These are phyloP conservation scores for Drosophila barbarae DNA, from an alignment of 2,888 invertebrate genomes.

Conservation along the genomic window DNA sequence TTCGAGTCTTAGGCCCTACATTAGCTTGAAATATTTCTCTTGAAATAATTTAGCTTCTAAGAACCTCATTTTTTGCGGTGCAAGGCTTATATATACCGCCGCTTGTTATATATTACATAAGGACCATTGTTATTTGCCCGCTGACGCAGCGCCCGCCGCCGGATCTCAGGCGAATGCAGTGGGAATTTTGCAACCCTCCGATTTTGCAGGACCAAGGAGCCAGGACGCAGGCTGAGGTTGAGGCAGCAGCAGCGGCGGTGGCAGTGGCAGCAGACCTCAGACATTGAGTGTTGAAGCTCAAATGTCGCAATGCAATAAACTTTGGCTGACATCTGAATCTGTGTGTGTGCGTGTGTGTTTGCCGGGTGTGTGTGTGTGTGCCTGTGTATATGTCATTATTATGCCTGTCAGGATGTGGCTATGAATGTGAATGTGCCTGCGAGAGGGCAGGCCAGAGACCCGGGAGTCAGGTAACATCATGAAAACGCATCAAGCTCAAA, in stretches of 20 bases:
- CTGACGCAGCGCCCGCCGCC: constrained; percentile 48
- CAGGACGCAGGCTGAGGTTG: constrained; percentile 37
- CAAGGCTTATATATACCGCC: constrained; percentile 40
- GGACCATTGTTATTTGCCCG: constrained; percentile 68
- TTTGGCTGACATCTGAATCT: constrained; percentile 45
- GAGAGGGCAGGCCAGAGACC: constrained; percentile 48
- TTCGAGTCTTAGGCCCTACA: too few relatives aligned
- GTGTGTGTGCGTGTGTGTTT: constrained; percentile 24
- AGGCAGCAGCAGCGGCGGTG: constrained; percentile 36
- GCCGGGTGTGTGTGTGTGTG: constrained; percentile 22
- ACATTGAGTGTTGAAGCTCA: constrained; percentile 71
- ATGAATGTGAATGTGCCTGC: constrained; percentile 15
- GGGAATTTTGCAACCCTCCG: constrained; percentile 68
- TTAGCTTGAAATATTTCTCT: not conserved
- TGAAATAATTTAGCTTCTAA: not conserved
- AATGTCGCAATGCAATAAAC: constrained; percentile 73
- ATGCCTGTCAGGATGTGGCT: constrained; percentile 51
- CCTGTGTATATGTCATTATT: constrained; percentile 58
- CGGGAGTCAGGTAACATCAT: constrained; percentile 65
- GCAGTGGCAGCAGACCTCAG: constrained; percentile 60
- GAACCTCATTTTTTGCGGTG: constrained; percentile 1
- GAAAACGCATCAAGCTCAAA: constrained; percentile 73
- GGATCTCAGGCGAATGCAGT: constrained; percentile 63
- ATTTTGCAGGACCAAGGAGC: constrained; percentile 31
- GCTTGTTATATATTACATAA: constrained; percentile 67